Evolutionary conservation across 23 tunicate genomes (phyloP).

Genomic region (Trididemnum clinides): DNA sequence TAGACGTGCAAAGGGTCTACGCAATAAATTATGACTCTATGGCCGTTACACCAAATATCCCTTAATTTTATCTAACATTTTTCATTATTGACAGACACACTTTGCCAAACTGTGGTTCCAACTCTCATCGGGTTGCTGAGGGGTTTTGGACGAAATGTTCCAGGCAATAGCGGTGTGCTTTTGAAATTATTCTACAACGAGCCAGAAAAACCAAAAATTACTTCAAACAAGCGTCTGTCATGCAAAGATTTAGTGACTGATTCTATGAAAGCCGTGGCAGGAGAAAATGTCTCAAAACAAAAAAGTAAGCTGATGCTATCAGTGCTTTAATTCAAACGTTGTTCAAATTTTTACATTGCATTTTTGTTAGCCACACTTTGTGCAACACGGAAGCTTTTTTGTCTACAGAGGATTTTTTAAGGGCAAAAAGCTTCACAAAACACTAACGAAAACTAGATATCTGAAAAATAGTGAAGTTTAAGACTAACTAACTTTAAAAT

Average conservation of each 20-base stretch:
- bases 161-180: neutral
- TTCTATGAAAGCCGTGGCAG: neutral
- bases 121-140: slow-evolving; percentile 70
- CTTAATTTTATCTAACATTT: neutral
- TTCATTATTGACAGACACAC: slow-evolving; percentile 31
- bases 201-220: neutral
- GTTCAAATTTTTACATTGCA: no score
- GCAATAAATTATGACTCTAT: no score
- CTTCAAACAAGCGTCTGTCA: neutral
- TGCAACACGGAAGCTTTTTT: no score
- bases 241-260: neutral
- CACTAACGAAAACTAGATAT: no score
- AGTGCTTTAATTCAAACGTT: no score
- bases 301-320: neutral
- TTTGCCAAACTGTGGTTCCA: slow-evolving; percentile 58
- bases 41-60: neutral
- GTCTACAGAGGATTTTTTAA: no score
- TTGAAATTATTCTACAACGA: neutral
- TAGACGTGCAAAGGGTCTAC: no score
- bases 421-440: no score
- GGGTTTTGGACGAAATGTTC: slow-evolving; percentile 61
- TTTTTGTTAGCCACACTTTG: no score
- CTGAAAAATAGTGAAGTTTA: no score
- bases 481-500: no score
- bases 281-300: neutral